Conservation (phyloP, 2,113 vertebrate species). For the Brienomyrus longianalis region DNA sequence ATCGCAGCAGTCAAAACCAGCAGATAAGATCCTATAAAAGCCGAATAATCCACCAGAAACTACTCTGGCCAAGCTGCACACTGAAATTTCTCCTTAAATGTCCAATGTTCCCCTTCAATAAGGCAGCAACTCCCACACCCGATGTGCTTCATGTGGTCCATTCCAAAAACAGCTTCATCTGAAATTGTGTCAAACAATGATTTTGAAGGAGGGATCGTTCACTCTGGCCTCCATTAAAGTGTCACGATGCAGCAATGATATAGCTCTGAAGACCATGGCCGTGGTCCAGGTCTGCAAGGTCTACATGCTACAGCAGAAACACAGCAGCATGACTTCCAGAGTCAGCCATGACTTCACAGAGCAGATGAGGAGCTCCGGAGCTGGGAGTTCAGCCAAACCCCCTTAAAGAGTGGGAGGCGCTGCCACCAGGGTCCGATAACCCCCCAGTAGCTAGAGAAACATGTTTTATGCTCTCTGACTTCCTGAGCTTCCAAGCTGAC, state of each 20-base stretch:
- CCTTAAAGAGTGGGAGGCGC: not conserved
- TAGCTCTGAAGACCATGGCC: not conserved
- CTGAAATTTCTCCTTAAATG: not conserved
- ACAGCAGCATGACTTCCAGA: not conserved
- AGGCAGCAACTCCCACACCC: not conserved
- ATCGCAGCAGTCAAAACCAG: not conserved
- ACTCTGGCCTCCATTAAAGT: not conserved
- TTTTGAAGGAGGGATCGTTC: not conserved
- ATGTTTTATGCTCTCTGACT: conserved; percentile 1
- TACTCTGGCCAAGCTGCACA: not conserved
- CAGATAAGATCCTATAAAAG: not conserved
- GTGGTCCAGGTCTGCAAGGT: not conserved
- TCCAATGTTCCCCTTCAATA: not conserved
- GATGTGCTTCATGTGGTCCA: not conserved
- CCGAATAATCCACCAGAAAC: not conserved
- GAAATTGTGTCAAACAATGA: not conserved
- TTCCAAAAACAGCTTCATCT: not conserved
- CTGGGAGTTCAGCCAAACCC: not conserved
- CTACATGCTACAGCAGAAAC: not conserved
- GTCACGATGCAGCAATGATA: not conserved
- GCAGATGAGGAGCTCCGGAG: not conserved
- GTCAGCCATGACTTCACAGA: not conserved
- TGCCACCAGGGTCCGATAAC: not conserved
- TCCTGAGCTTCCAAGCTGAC: not conserved
- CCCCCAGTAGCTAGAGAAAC: not conserved